These are phyloP conservation scores for Nanorana parkeri DNA, from an alignment of 2,113 vertebrate species.

Conservation along the genomic window DNA sequence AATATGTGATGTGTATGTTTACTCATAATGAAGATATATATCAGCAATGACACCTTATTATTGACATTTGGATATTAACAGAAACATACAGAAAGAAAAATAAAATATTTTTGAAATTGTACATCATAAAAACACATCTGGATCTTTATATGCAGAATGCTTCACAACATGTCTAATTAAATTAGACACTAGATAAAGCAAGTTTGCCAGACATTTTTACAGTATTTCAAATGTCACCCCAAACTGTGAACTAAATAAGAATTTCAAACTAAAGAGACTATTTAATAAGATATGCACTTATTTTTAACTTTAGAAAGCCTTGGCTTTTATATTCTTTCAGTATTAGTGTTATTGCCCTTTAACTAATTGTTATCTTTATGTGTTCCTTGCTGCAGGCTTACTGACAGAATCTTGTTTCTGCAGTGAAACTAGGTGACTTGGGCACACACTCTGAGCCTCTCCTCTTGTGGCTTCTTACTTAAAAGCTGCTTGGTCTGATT, in stretches of 20 bases:
- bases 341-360: conserved; percentile 29
- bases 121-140: no score
- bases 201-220: background rate
- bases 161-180: background rate
- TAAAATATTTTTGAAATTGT: no score
- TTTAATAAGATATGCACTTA: conserved; percentile 8
- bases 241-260: background rate
- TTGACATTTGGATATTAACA: no score
- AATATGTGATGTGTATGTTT: no score
- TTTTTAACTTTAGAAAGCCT: conserved; percentile 1
- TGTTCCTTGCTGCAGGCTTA: conserved; percentile 38
- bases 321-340: conserved; percentile 3
- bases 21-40: no score
- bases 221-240: background rate
- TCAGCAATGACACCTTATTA: no score
- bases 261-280: background rate
- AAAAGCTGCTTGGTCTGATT: conserved; percentile 43
- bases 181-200: background rate
- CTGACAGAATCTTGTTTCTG: conserved; percentile 16
- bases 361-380: conserved; percentile 26
- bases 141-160: no score
- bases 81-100: no score
- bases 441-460: conserved; percentile 35
- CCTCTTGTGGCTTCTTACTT: conserved; percentile 46
- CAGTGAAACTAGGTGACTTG: conserved; percentile 31